Evolutionary conservation across 2,797 vertebrate species (phyloP), one percentile per base, ranked within the genome.

Genomic region (Loriculus beryllinus): DNA sequence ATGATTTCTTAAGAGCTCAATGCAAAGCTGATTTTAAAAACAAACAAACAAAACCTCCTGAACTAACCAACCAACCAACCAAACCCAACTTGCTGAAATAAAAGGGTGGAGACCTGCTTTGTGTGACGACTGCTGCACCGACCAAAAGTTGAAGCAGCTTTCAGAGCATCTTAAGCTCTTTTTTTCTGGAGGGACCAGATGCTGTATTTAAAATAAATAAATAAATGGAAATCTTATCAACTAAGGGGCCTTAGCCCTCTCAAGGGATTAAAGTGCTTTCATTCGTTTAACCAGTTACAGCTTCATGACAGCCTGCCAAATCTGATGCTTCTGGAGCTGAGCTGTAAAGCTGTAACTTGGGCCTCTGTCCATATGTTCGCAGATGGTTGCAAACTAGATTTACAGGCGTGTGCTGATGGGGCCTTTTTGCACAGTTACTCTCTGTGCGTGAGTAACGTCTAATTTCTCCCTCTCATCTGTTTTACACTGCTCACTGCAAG

Each of bases 181-280:
- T 20, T 89, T 89, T 47, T 42, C 42, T 63, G 62, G 51, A 76
- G 47, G 72, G 69, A 76, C 18, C 94, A 91, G 92, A 91, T 95
- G 86, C 91, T 93, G n/a, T 37, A 12, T 72, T 86, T 88, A 45
- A 93, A 96, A 93, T 84, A 96, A 95, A 94, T 93, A 94, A 89
- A 67, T 68, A 93, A 78, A 69, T 39, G 43, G 48, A 68, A 92
- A 84, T 91, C 92, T 96, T 94, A 79, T 89, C 72, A 82, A 69
- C 47, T 94, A 91, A 95, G 59, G 91, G 88, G 40, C 48, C 91
- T 96, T 87, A 95, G 80, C 57, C 96, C 94, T 92, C 92, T 95
- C 86, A 94, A 93, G 63, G 81, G 95, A 93, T 96, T 96, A 95
- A 89, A 91, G 74, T 85, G 90, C 91, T 90, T 96, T 93, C 92